Percentiles rank a stretch among this genome's conserved stretches.
Conservation (phyloP, 2,888 invertebrate species). For the Panzeria rudis region DNA sequence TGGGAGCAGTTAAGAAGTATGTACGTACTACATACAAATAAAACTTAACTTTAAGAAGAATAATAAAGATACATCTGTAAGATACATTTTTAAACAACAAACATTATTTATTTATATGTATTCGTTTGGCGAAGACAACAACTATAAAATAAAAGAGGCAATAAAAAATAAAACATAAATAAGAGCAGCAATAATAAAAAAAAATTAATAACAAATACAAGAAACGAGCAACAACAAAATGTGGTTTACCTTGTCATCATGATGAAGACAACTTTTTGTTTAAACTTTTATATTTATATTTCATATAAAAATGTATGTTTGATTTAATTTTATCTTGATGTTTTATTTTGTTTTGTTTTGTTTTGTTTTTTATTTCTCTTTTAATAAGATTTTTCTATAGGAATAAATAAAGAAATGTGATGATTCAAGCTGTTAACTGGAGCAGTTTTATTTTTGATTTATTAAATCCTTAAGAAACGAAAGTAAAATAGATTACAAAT, state of each 20-base stretch:
- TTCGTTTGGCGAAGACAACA: background rate
- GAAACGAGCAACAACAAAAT: constrained; percentile 57
- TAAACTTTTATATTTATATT: constrained; percentile 29
- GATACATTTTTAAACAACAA: background rate
- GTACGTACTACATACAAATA: background rate
- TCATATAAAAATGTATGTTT: constrained; percentile 25
- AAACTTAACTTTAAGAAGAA: constrained; percentile 1
- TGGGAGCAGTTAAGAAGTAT: background rate
- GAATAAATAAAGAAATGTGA: background rate
- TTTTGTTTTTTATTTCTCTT: background rate
- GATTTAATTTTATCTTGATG: constrained; percentile 18
- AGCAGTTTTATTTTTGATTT: background rate
- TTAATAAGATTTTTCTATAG: background rate
- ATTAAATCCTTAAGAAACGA: background rate
- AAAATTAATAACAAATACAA: constrained; percentile 30
- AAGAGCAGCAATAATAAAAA: constrained; percentile 50
- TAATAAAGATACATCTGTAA: constrained; percentile 10
- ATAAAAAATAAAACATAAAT: constrained; percentile 39
- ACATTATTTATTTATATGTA: background rate
- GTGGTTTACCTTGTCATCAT: constrained; percentile 74
- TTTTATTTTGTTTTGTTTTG: constrained; percentile 10
- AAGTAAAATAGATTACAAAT: background rate
- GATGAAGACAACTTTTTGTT: constrained; percentile 66
- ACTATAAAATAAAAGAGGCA: constrained; percentile 5
- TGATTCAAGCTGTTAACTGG: background rate